These are phyloP conservation scores for Drosophila macrospina DNA, from an alignment of 2,888 invertebrate genomes.

Conservation along the genomic window DNA sequence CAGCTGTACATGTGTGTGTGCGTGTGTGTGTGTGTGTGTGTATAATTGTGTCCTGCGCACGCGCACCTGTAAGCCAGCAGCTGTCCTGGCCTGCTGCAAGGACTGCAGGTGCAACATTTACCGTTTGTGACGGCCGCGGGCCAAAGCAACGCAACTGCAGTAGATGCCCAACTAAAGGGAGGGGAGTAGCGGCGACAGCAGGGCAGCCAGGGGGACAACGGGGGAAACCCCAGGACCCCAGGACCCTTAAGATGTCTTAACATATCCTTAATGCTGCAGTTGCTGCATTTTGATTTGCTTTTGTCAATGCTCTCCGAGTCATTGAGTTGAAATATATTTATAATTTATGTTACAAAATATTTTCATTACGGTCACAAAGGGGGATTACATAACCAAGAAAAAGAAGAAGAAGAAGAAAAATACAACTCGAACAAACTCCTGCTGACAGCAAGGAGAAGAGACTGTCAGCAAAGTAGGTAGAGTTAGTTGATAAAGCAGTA, in stretches of 20 bases:
- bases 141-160: slow-evolving; percentile 27
- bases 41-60: slow-evolving; percentile 59
- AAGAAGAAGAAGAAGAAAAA: too few relatives aligned
- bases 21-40: slow-evolving; percentile 3
- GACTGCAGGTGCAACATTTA: slow-evolving; percentile 76
- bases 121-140: slow-evolving; percentile 65
- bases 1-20: neutral
- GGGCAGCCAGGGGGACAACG: neutral
- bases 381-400: slow-evolving; percentile 46
- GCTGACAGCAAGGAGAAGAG: neutral
- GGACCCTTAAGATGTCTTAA: neutral
- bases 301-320: slow-evolving; percentile 13
- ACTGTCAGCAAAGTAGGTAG: too few relatives aligned
- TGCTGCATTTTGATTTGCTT: slow-evolving; percentile 27
- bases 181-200: neutral
- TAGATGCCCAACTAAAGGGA: too few relatives aligned
- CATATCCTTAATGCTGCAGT: slow-evolving; percentile 18
- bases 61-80: slow-evolving; percentile 72
- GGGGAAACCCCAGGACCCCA: slow-evolving; percentile 22
- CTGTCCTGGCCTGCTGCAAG: slow-evolving; percentile 67
- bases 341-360: slow-evolving; percentile 76
- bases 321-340: slow-evolving; percentile 55
- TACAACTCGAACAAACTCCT: neutral
- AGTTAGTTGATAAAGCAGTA: too few relatives aligned
- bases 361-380: slow-evolving; percentile 51